Evolutionary conservation across 2,888 invertebrate species (phyloP).

Genomic region (Alloplasta piceator): DNA sequence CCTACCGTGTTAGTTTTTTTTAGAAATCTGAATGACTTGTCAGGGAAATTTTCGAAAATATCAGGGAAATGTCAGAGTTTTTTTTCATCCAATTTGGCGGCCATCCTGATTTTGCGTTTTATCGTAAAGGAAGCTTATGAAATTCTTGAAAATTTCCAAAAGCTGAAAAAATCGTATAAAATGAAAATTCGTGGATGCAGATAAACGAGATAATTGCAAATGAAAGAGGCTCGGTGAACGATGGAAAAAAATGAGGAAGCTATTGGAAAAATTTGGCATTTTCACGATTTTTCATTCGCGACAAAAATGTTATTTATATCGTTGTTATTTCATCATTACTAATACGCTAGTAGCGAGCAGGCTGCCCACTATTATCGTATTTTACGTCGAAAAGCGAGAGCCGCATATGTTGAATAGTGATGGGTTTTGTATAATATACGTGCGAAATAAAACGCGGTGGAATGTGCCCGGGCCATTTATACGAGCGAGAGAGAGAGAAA

Average conservation of each 20-base stretch:
- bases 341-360: neutral
- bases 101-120: too few relatives aligned
- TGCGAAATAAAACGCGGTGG: conserved; percentile 1
- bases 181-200: too few relatives aligned
- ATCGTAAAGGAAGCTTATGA: too few relatives aligned
- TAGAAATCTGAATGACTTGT: too few relatives aligned
- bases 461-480: neutral
- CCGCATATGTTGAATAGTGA: neutral
- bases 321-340: neutral
- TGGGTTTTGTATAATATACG: conserved; percentile 9
- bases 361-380: neutral
- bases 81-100: too few relatives aligned
- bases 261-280: neutral
- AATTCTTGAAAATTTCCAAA: too few relatives aligned
- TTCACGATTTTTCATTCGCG: neutral
- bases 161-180: too few relatives aligned
- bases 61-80: too few relatives aligned
- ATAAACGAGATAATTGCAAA: too few relatives aligned
- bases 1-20: too few relatives aligned
- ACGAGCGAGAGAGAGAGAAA: neutral
- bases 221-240: too few relatives aligned
- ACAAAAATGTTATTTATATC: neutral
- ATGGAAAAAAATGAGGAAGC: neutral
- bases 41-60: too few relatives aligned
- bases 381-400: neutral